phyloP scores from a whole-genome alignment of 2,888 invertebrate genomes.

The Rhagium mordax region DNA sequence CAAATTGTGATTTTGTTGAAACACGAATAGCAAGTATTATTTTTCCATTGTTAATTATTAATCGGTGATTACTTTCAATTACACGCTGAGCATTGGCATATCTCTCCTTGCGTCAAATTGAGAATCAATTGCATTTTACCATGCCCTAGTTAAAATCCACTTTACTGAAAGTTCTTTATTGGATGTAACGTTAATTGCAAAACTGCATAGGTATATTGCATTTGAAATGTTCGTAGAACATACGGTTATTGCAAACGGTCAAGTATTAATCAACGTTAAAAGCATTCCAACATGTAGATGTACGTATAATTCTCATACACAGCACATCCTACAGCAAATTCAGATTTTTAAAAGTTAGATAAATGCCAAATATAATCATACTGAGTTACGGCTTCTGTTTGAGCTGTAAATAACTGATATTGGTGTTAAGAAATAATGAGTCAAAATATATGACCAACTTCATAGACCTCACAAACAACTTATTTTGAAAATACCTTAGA shows the following conservation, averaged over 20 bases:
- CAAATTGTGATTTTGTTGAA: too few relatives aligned
- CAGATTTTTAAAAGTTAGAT: too few relatives aligned
- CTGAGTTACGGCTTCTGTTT: too few relatives aligned
- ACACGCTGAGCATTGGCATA: neutral
- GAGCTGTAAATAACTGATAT: too few relatives aligned
- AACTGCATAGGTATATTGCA: slow-evolving; percentile 17
- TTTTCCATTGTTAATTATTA: neutral
- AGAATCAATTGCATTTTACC: slow-evolving; percentile 29
- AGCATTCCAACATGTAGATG: neutral
- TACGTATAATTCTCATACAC: neutral
- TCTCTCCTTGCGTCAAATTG: slow-evolving; percentile 9
- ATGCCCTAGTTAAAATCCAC: slow-evolving; percentile 25
- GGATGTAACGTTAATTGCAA: slow-evolving; percentile 31
- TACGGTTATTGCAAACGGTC: neutral
- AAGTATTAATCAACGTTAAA: slow-evolving; percentile 15
- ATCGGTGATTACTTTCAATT: neutral
- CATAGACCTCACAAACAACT: too few relatives aligned
- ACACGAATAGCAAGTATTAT: too few relatives aligned
- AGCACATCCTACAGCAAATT: too few relatives aligned
- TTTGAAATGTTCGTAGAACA: neutral
- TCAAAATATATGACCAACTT: too few relatives aligned
- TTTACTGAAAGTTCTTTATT: slow-evolving; percentile 30
- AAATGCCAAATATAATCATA: too few relatives aligned
- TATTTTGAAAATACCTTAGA: too few relatives aligned
- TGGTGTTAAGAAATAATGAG: too few relatives aligned